These are phyloP conservation scores for Sebastiscus tertius DNA, from an alignment of 2,797 vertebrate species.

Conservation along the genomic window DNA sequence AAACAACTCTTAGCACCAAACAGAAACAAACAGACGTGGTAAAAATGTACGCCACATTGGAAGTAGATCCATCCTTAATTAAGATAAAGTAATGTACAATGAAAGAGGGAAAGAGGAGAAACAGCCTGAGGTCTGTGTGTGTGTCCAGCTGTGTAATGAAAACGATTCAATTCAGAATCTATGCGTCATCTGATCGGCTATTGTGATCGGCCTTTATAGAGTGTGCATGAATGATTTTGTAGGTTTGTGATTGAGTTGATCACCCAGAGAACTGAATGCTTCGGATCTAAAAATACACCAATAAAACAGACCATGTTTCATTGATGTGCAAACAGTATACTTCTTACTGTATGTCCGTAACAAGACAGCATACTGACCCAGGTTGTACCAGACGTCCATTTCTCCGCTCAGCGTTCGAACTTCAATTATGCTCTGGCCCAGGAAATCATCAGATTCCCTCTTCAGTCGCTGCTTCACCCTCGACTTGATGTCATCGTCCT, in stretches of 20 bases:
- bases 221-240: background rate
- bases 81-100: constrained; percentile 7
- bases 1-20: constrained; percentile 12
- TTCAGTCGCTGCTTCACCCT: constrained; percentile 97
- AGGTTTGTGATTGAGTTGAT: background rate
- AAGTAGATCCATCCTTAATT: constrained; percentile 2
- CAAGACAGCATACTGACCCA: constrained; percentile 85
- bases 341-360: background rate
- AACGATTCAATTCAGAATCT: background rate
- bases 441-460: constrained; percentile 96
- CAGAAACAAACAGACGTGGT: background rate
- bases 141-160: background rate
- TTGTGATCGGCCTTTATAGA: background rate
- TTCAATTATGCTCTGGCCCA: constrained; percentile 98
- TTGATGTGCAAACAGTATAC: background rate
- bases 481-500: constrained; percentile 98
- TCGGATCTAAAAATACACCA: background rate
- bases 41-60: background rate
- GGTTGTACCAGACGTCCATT: constrained; percentile 99
- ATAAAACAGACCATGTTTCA: background rate
- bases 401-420: constrained; percentile 96
- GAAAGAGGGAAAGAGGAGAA: background rate
- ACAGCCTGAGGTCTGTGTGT: background rate
- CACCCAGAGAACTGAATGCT: background rate
- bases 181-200: background rate